These are phyloP conservation scores for Palythoa caribaeorum DNA, from an alignment of 92 coral and sea anemone species.

Conservation along the genomic window DNA sequence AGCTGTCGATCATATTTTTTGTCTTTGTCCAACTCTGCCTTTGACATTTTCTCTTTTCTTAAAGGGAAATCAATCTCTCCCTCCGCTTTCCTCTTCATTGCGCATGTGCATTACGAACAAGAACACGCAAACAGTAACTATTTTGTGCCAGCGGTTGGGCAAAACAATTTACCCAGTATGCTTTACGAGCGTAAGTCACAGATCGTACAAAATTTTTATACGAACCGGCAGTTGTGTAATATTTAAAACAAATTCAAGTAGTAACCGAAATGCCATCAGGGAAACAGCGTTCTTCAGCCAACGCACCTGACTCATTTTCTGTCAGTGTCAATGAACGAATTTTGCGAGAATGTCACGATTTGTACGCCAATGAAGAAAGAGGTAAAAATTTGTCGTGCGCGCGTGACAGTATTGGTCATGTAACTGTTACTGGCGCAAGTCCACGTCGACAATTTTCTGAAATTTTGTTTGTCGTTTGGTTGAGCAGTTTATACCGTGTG, in stretches of 20 bases:
- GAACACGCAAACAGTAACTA: slow-evolving; percentile 35
- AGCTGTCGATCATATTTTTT: slow-evolving; percentile 98
- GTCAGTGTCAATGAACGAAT: slow-evolving; percentile 89
- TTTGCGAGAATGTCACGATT: slow-evolving; percentile 96
- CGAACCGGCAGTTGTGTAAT: not conserved
- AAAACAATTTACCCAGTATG: slow-evolving; percentile 18
- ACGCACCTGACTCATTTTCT: slow-evolving; percentile 91
- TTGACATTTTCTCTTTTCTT: slow-evolving; percentile 90
- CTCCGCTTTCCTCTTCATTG: slow-evolving; percentile 94
- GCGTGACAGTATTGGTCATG: slow-evolving; percentile 20
- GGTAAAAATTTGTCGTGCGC: slow-evolving; percentile 55
- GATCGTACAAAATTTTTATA: not conserved
- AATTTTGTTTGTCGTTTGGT: not conserved
- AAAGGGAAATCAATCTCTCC: slow-evolving; percentile 79
- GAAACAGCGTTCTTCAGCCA: slow-evolving; percentile 92
- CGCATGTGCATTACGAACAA: slow-evolving; percentile 75
- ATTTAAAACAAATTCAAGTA: not conserved
- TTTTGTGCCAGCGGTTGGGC: slow-evolving; percentile 6
- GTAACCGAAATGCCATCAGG: slow-evolving; percentile 80
- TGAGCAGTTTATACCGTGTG: not conserved
- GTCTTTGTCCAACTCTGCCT: slow-evolving; percentile 90
- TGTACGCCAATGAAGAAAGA: slow-evolving; percentile 89
- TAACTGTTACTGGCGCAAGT: not conserved
- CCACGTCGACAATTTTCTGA: slow-evolving; percentile 57
- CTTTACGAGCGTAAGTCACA: not conserved